These are phyloP conservation scores for Zele albiditarsus DNA, from an alignment of 2,888 invertebrate species.

Conservation along the genomic window DNA sequence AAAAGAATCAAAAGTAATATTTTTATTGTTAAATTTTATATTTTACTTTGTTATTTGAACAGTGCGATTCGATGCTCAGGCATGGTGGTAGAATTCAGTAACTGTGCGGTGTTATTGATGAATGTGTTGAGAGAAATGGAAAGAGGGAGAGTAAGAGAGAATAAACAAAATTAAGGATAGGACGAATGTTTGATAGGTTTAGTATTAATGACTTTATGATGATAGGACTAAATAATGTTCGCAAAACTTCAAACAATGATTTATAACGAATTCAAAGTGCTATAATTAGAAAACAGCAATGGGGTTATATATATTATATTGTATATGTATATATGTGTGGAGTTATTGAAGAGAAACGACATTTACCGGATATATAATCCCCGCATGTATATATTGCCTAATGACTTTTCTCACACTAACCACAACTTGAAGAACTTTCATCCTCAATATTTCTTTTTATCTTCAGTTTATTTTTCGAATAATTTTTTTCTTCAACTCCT, in stretches of 20 bases:
- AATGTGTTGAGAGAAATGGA: background rate
- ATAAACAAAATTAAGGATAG: background rate
- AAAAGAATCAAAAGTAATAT: too few species aligned
- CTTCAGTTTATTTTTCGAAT: background rate
- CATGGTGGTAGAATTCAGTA: background rate
- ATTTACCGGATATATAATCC: conserved; percentile 23
- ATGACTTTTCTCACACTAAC: conserved; percentile 30
- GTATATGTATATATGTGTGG: background rate
- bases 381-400: conserved; percentile 28
- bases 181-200: conserved; percentile 38
- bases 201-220: conserved; percentile 7
- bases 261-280: conserved; percentile 55
- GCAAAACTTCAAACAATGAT: conserved; percentile 37
- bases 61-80: too few species aligned
- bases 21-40: too few species aligned
- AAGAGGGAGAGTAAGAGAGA: background rate
- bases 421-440: conserved; percentile 6
- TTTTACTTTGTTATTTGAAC: too few species aligned
- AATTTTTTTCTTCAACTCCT: background rate
- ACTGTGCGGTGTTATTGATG: background rate
- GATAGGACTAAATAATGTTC: conserved; percentile 30
- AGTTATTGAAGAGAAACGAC: conserved; percentile 9
- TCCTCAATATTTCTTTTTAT: background rate
- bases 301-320: conserved; percentile 24
- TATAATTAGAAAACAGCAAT: conserved; percentile 45